These are phyloP conservation scores for Dascyllus trimaculatus DNA, from an alignment of 2,113 vertebrate genomes.

Conservation along the genomic window DNA sequence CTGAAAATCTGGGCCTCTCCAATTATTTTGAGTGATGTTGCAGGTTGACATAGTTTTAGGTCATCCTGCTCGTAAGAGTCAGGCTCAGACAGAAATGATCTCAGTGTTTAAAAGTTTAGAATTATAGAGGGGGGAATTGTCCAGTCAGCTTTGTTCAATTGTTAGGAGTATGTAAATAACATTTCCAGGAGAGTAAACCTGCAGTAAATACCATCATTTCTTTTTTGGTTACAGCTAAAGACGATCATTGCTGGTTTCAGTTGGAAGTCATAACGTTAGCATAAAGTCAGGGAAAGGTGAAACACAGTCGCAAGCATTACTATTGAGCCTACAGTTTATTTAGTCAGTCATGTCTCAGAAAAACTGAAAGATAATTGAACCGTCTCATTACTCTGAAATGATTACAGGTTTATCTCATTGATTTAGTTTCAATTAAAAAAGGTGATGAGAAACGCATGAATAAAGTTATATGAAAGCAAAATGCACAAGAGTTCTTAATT, in stretches of 20 bases:
- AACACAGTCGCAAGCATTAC: not conserved
- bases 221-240: conserved; percentile 30
- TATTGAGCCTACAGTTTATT: too few relatives aligned
- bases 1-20: not conserved
- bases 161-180: conserved; percentile 48
- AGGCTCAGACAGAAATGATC: conserved; percentile 62
- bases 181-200: conserved; percentile 32
- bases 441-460: not conserved
- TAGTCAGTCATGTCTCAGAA: not conserved
- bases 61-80: conserved; percentile 1
- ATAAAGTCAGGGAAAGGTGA: conserved; percentile 14
- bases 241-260: conserved; percentile 34
- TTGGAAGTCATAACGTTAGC: conserved; percentile 22
- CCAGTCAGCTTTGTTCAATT: conserved; percentile 41
- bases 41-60: conserved; percentile 17
- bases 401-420: conserved; percentile 12
- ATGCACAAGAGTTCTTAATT: not conserved
- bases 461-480: not conserved
- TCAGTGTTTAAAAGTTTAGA: conserved; percentile 47
- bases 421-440: conserved; percentile 3
- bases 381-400: conserved; percentile 31
- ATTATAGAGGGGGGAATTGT: conserved; percentile 56
- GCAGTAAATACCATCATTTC: conserved; percentile 33
- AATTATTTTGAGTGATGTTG: conserved; percentile 1
- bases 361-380: not conserved